These are phyloP conservation scores for Diplodus puntazzo DNA, from an alignment of 2,797 vertebrate genomes.

Conservation along the genomic window DNA sequence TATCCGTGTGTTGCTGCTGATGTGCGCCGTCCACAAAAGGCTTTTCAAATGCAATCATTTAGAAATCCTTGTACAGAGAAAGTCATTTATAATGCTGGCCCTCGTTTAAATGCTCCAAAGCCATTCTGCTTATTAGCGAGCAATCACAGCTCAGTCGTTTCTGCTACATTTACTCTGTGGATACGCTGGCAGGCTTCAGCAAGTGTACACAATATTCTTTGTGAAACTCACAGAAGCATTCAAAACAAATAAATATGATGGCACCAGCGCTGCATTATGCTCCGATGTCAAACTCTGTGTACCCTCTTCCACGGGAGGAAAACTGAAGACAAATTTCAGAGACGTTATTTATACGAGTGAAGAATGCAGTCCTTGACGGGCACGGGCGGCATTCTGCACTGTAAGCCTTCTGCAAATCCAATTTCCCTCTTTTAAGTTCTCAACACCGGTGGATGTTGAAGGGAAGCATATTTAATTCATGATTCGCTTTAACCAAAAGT, in stretches of 20 bases:
- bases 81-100: not conserved
- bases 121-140: slow-evolving; percentile 15
- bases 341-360: slow-evolving; percentile 45
- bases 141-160: slow-evolving; percentile 28
- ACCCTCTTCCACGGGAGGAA: slow-evolving; percentile 19
- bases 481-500: slow-evolving; percentile 68
- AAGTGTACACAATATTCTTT: slow-evolving; percentile 14
- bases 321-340: slow-evolving; percentile 32
- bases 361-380: slow-evolving; percentile 48
- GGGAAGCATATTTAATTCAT: slow-evolving; percentile 75
- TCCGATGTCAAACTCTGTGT: slow-evolving; percentile 31
- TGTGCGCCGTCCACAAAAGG: slow-evolving; percentile 1
- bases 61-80: not conserved
- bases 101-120: slow-evolving; percentile 1
- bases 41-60: not conserved
- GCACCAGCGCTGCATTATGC: slow-evolving; percentile 10
- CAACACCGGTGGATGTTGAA: slow-evolving; percentile 59
- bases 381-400: slow-evolving; percentile 50
- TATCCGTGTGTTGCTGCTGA: slow-evolving; percentile 6
- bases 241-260: slow-evolving; percentile 25
- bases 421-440: slow-evolving; percentile 67
- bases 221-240: slow-evolving; percentile 14
- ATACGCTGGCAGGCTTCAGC: slow-evolving; percentile 2
- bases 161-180: slow-evolving; percentile 19
- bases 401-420: slow-evolving; percentile 69